Evolutionary conservation across 2,113 vertebrate genomes (phyloP).

Genomic region (Quiscalus mexicanus): DNA sequence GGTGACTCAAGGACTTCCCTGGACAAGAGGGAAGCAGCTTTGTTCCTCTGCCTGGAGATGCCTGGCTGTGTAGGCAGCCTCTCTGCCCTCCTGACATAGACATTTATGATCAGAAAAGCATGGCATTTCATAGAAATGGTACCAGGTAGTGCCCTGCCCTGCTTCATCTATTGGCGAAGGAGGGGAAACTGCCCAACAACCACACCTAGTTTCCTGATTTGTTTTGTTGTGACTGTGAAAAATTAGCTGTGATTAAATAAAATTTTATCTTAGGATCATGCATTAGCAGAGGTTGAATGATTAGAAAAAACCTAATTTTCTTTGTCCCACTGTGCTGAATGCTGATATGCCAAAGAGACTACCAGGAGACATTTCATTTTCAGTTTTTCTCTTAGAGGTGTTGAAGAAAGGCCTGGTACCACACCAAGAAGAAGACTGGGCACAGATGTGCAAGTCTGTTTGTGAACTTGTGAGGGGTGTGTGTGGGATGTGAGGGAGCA

Average conservation of each 20-base stretch:
- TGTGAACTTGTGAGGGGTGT: not conserved
- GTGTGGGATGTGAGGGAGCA: not conserved
- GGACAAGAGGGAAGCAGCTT: not conserved
- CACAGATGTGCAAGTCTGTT: not conserved
- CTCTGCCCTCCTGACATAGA: not conserved
- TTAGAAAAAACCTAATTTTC: slow-evolving; percentile 24
- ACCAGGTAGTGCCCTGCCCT: not conserved
- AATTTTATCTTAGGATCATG: slow-evolving; percentile 21
- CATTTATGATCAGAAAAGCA: not conserved
- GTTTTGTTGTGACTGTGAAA: not conserved
- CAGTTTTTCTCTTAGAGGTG: slow-evolving; percentile 48
- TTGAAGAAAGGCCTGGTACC: slow-evolving; percentile 46
- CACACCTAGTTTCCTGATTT: not conserved
- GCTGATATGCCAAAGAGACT: slow-evolving; percentile 9
- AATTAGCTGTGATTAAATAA: not conserved
- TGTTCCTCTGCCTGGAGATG: not conserved
- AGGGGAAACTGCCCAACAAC: not conserved
- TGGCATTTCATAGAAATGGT: not conserved
- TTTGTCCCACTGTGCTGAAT: slow-evolving; percentile 1
- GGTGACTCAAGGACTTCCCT: not conserved
- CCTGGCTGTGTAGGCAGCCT: not conserved
- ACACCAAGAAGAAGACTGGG: slow-evolving; percentile 10
- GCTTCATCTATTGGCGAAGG: not conserved
- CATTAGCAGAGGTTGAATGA: slow-evolving; percentile 59
- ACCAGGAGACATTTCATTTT: slow-evolving; percentile 12